Conservation (phyloP, 1,140 invertebrate genomes). For the Aporrectodea caliginosa region DNA sequence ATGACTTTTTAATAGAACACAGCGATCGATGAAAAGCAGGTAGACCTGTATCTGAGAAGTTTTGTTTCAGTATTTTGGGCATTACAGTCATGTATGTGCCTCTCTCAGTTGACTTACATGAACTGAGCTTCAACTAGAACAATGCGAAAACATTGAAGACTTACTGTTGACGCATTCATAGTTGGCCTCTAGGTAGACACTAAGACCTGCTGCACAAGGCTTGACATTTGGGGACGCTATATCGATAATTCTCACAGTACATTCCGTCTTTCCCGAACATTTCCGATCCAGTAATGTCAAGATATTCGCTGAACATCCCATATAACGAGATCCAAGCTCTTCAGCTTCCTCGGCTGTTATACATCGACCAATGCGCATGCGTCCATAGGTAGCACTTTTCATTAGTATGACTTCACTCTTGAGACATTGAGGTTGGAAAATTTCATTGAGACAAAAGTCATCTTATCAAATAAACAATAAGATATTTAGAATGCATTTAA, state of each 20-base stretch:
- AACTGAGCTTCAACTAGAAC: background rate
- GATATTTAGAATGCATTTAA: no score
- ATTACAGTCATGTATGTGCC: no score
- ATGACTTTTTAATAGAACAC: no score
- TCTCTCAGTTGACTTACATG: no score
- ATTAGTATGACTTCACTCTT: slow-evolving; percentile 16
- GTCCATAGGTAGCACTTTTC: slow-evolving; percentile 5
- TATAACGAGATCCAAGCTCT: background rate
- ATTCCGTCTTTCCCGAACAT: slow-evolving; percentile 6
- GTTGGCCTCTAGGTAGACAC: slow-evolving; percentile 15
- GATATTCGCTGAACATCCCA: slow-evolving; percentile 1
- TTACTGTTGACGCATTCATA: slow-evolving; percentile 11
- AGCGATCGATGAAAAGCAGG: no score
- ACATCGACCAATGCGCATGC: slow-evolving; percentile 18
- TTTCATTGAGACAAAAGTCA: slow-evolving; percentile 17
- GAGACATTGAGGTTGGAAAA: slow-evolving; percentile 11
- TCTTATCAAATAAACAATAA: no score
- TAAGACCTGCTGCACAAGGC: background rate
- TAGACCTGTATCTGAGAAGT: no score
- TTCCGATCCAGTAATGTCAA: background rate
- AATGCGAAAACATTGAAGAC: background rate
- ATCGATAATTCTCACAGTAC: background rate
- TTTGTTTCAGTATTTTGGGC: no score
- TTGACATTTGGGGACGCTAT: background rate
- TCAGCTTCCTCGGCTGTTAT: slow-evolving; percentile 8